Percentiles rank a stretch among this genome's conserved stretches.
Evolutionary conservation across 2,888 invertebrate species (phyloP).

Genomic region (Omphaloscelis lunosa): DNA sequence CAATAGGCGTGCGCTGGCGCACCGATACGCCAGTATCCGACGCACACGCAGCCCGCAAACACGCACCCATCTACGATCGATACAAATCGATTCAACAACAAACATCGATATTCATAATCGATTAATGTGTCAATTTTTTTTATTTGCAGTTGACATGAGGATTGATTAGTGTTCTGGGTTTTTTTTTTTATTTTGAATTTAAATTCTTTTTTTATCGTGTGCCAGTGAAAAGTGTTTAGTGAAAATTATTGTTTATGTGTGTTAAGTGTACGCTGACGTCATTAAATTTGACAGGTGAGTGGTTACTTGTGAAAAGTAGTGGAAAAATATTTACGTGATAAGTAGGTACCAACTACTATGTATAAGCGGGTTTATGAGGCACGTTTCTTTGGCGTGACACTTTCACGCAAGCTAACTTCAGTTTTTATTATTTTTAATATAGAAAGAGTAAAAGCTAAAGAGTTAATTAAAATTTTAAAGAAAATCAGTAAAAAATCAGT

Average conservation of each 20-base stretch:
- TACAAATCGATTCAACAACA: slow-evolving; percentile 70
- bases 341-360: too few relatives aligned
- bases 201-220: slow-evolving; percentile 53
- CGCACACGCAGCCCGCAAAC: slow-evolving; percentile 85
- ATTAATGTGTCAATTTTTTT: slow-evolving; percentile 29
- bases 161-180: slow-evolving; percentile 43
- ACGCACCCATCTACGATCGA: slow-evolving; percentile 76
- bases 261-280: slow-evolving; percentile 66
- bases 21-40: slow-evolving; percentile 81
- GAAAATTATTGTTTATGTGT: slow-evolving; percentile 69
- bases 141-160: slow-evolving; percentile 38
- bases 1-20: slow-evolving; percentile 74
- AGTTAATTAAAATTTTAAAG: neutral
- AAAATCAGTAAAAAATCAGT: neutral
- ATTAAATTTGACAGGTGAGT: slow-evolving; percentile 69
- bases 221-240: slow-evolving; percentile 67
- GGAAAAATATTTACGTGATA: slow-evolving; percentile 49
- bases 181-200: slow-evolving; percentile 35
- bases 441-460: too few relatives aligned
- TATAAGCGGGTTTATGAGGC: too few relatives aligned
- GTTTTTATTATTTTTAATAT: neutral
- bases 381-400: neutral
- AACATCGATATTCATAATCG: slow-evolving; percentile 65
- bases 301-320: slow-evolving; percentile 38
- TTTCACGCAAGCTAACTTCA: neutral